Evolutionary conservation across 1,140 invertebrate species (phyloP).

Genomic region (Sitobion miscanthi): DNA sequence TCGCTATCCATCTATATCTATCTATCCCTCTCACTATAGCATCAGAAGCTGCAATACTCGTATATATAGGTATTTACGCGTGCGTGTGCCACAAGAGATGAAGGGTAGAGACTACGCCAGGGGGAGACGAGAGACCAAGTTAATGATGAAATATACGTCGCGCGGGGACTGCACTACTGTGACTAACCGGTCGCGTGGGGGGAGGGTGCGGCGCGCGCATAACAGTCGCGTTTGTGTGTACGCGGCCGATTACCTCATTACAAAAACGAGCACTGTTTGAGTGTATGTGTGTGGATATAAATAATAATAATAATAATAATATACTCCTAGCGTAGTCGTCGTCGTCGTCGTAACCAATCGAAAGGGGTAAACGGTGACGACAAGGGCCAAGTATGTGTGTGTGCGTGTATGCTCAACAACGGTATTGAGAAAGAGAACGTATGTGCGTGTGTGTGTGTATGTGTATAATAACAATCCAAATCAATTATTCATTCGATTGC

Average conservation of each 20-base stretch:
- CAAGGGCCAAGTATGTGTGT: constrained; percentile 25
- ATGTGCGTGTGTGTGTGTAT: neutral
- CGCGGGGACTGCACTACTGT: constrained; percentile 56
- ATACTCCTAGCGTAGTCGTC: constrained; percentile 18
- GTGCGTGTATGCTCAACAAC: no score
- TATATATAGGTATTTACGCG: neutral
- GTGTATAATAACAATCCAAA: constrained; percentile 59
- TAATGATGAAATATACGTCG: constrained; percentile 67
- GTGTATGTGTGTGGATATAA: neutral
- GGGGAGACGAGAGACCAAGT: constrained; percentile 59
- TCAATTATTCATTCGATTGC: constrained; percentile 59
- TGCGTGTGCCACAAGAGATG: neutral
- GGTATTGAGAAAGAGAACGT: neutral
- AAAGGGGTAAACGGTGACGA: constrained; percentile 56
- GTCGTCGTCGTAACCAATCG: constrained; percentile 39
- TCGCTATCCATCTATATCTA: neutral
- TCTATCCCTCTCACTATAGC: neutral
- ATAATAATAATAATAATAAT: constrained; percentile 47
- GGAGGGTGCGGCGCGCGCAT: neutral
- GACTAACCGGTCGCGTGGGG: constrained; percentile 30
- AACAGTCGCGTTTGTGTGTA: constrained; percentile 31
- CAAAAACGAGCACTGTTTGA: constrained; percentile 23
- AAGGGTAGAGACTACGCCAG: neutral
- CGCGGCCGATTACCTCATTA: constrained; percentile 52
- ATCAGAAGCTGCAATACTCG: neutral